These are phyloP conservation scores for Elmis aenea DNA, from an alignment of 2,888 invertebrate species.

Conservation along the genomic window DNA sequence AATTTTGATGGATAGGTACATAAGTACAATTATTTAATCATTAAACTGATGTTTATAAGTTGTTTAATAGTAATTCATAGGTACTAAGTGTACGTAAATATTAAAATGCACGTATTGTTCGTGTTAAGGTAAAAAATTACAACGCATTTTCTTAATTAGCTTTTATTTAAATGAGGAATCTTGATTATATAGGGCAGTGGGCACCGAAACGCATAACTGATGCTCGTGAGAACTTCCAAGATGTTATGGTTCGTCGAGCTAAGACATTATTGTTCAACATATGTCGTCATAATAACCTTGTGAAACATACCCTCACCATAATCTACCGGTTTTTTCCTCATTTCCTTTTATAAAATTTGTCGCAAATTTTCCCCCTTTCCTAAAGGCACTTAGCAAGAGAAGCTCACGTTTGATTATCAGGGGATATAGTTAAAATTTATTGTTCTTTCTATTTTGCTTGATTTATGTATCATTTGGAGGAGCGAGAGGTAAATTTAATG, in stretches of 20 bases:
- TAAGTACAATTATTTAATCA: too few species aligned
- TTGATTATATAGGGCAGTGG: slow-evolving; percentile 42
- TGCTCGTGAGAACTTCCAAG: slow-evolving; percentile 39
- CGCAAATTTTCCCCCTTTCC: too few species aligned
- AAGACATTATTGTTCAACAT: slow-evolving; percentile 35
- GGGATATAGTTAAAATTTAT: too few species aligned
- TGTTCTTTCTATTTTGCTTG: slow-evolving; percentile 6
- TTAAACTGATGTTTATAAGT: too few species aligned
- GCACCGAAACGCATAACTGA: slow-evolving; percentile 23
- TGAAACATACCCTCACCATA: slow-evolving; percentile 27
- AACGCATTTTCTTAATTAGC: slow-evolving; percentile 16
- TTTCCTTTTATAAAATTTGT: slow-evolving; percentile 1
- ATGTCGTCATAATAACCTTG: slow-evolving; percentile 33
- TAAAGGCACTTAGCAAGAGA: too few species aligned
- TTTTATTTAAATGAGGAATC: slow-evolving; percentile 23
- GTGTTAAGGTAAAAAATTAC: too few species aligned
- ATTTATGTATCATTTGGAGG: slow-evolving; percentile 9
- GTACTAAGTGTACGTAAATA: too few species aligned
- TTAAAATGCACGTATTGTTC: too few species aligned
- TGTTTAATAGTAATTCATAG: too few species aligned
- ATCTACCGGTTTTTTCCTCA: slow-evolving; percentile 11
- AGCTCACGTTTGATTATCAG: too few species aligned
- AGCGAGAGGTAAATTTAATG: slow-evolving; percentile 11
- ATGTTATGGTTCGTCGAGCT: slow-evolving; percentile 38
- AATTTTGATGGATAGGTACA: too few species aligned